Conservation (phyloP, 2,797 vertebrate genomes). For the Ptychadena robeensis region DNA sequence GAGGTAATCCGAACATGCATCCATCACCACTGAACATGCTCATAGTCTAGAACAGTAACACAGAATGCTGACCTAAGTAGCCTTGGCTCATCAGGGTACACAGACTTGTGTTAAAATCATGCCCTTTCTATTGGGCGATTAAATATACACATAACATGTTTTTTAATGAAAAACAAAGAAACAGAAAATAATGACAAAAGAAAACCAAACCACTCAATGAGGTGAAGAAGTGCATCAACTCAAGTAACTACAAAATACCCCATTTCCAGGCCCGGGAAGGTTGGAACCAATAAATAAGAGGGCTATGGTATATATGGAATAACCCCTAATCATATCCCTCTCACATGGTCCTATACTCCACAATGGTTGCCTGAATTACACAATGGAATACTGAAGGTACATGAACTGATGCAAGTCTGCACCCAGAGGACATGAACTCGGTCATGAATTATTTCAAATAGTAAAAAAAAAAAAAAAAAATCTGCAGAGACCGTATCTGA, state of each 20-base stretch:
- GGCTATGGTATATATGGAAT: neutral
- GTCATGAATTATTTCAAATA: neutral
- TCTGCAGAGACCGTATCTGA: neutral
- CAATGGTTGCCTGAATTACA: neutral
- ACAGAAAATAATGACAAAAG: slow-evolving; percentile 52
- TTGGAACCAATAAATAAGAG: neutral
- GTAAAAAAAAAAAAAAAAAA: neutral
- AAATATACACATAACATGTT: too few species aligned
- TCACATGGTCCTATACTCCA: too few species aligned
- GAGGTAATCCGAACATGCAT: slow-evolving; percentile 66
- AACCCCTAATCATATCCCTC: neutral
- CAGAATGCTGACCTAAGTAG: neutral
- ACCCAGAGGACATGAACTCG: neutral
- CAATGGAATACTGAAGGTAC: neutral
- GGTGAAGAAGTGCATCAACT: neutral
- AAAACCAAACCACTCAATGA: neutral
- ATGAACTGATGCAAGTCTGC: neutral
- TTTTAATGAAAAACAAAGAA: too few species aligned
- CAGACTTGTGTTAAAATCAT: slow-evolving; percentile 18
- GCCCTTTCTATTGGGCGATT: too few species aligned
- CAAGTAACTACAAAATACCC: neutral
- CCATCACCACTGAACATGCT: slow-evolving; percentile 62
- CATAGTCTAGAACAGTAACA: slow-evolving; percentile 55
- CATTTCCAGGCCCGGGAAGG: neutral
- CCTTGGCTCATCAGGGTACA: slow-evolving; percentile 7